These are phyloP conservation scores for Caenorhabditis sp. DNA, from an alignment of 2,888 invertebrate genomes.

Conservation along the genomic window DNA sequence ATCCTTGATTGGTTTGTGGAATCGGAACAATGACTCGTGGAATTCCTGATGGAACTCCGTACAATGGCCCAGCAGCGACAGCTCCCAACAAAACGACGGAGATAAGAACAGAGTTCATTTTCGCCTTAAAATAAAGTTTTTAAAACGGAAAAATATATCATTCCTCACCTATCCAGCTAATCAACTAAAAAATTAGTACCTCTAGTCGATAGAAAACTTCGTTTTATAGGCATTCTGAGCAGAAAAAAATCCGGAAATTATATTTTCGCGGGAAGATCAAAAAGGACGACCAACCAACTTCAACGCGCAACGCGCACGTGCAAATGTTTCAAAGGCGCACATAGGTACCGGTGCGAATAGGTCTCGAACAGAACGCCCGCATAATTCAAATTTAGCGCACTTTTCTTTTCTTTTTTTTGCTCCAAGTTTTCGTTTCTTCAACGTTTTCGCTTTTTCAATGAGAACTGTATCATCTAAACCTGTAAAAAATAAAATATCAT, in stretches of 20 bases:
- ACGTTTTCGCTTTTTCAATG: no score
- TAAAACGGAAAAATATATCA: not conserved
- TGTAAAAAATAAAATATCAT: no score
- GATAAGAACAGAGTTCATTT: not conserved
- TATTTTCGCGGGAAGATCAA: not conserved
- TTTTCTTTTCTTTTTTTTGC: no score
- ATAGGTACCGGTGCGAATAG: no score
- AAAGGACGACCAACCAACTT: no score
- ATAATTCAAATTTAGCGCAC: no score
- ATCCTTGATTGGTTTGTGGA: not conserved
- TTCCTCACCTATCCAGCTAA: not conserved
- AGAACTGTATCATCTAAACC: no score
- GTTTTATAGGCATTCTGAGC: not conserved
- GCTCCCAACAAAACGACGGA: not conserved
- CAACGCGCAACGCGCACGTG: no score
- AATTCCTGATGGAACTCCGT: not conserved
- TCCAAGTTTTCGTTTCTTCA: no score
- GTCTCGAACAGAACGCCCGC: no score
- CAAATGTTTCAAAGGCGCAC: no score
- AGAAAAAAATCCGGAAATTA: not conserved
- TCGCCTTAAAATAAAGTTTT: not conserved
- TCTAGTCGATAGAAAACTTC: no score
- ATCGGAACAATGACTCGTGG: not conserved
- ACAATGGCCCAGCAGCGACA: not conserved
- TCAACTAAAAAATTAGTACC: not conserved